A percentile compares a stretch with the other conserved stretches of the same genome.
These are phyloP conservation scores for Coluber constrictor DNA, from an alignment of 2,797 vertebrate genomes.

Conservation along the genomic window DNA sequence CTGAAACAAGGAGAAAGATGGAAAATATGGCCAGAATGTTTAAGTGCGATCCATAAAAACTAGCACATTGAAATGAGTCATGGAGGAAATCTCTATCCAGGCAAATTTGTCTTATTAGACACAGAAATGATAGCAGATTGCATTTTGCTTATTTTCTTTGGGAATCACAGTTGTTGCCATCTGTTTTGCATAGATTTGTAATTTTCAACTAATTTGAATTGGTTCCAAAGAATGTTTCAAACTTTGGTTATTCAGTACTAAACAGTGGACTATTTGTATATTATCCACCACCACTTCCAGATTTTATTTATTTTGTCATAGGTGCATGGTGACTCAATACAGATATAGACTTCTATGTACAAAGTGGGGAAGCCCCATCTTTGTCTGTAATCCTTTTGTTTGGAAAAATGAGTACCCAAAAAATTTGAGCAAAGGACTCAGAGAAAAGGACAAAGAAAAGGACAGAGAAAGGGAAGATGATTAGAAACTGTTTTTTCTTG, in stretches of 20 bases:
- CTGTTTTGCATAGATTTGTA: neutral
- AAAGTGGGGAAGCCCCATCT: neutral
- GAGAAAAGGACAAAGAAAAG: neutral
- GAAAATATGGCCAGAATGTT: neutral
- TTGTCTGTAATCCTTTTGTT: neutral
- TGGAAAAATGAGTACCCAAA: neutral
- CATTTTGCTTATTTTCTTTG: neutral
- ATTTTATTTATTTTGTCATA: neutral
- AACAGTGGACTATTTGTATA: neutral
- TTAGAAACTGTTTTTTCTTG: neutral
- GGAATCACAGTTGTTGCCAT: neutral
- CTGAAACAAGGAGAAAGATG: neutral
- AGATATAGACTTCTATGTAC: neutral
- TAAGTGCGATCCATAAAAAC: neutral
- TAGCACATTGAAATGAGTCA: neutral
- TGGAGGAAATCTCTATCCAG: neutral
- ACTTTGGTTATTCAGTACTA: neutral
- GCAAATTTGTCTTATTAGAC: neutral
- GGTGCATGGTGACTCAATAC: neutral
- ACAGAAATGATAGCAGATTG: neutral
- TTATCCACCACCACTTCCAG: neutral
- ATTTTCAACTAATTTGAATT: neutral
- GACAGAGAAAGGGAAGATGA: neutral
- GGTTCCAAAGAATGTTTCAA: neutral
- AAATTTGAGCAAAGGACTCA: neutral